Percentiles rank a stretch among this genome's conserved stretches.
These are phyloP conservation scores for Nymphalis io DNA, from an alignment of 1,140 invertebrate genomes.

Conservation along the genomic window DNA sequence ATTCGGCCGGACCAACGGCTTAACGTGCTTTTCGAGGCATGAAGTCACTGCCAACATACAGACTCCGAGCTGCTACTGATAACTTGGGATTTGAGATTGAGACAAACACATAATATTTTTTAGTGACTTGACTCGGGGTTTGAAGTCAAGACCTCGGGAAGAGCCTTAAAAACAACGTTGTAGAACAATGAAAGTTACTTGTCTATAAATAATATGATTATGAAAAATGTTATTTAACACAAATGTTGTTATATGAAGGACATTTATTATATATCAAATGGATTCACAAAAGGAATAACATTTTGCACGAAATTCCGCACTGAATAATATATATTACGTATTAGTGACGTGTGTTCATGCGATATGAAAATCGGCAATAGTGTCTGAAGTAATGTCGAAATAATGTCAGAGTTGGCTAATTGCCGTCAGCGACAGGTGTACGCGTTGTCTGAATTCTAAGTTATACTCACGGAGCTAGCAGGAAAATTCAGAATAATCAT, in stretches of 20 bases:
- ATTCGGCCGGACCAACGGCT: no score
- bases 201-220: no score
- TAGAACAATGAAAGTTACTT: no score
- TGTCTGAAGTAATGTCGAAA: conserved; percentile 64
- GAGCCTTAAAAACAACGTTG: no score
- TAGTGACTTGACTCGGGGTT: no score
- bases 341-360: conserved; percentile 26
- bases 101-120: no score
- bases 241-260: background rate
- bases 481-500: background rate
- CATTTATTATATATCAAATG: no score
- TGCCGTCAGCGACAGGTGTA: conserved; percentile 62
- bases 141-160: no score
- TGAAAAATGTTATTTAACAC: background rate
- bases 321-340: background rate
- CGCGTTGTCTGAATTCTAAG: conserved; percentile 54
- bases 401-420: conserved; percentile 60
- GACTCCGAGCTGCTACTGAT: no score
- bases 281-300: background rate
- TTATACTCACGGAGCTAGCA: conserved; percentile 17
- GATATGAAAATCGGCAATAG: conserved; percentile 52
- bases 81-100: no score
- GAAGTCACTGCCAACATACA: no score
- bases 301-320: background rate
- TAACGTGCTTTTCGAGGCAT: no score